These are phyloP conservation scores for Cotesia glomerata DNA, from an alignment of 1,140 invertebrate species.

Conservation along the genomic window DNA sequence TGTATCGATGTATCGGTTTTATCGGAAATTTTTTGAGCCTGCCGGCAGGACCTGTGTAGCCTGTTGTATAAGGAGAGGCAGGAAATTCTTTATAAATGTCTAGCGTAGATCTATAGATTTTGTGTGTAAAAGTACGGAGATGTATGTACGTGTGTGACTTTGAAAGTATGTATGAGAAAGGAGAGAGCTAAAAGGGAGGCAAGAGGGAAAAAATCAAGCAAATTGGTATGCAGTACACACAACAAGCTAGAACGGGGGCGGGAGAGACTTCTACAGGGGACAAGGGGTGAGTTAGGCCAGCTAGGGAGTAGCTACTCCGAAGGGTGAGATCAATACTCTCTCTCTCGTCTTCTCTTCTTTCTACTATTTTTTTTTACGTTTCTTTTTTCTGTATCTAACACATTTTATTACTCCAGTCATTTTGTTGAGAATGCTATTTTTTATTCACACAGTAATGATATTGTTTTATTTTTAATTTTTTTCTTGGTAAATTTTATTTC, in stretches of 20 bases:
- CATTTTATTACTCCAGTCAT: constrained; percentile 10
- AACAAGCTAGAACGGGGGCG: constrained; percentile 54
- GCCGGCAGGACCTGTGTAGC: background rate
- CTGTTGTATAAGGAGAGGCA: constrained; percentile 46
- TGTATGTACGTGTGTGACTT: background rate
- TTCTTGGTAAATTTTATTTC: too few relatives aligned
- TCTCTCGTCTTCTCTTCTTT: constrained; percentile 45
- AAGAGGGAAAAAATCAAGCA: constrained; percentile 57
- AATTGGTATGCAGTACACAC: constrained; percentile 64
- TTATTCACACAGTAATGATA: too few relatives aligned
- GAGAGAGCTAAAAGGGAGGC: constrained; percentile 31
- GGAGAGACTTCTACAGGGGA: constrained; percentile 45
- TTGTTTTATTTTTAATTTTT: too few relatives aligned
- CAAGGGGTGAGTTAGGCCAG: constrained; percentile 49
- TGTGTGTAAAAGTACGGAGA: background rate
- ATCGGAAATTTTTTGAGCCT: background rate
- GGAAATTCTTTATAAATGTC: constrained; percentile 36
- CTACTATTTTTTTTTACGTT: constrained; percentile 39
- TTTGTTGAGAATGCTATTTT: background rate
- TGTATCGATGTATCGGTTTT: too few relatives aligned
- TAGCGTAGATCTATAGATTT: background rate
- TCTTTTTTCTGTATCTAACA: constrained; percentile 30
- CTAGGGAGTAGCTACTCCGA: constrained; percentile 52
- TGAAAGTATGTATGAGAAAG: background rate
- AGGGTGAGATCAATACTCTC: constrained; percentile 62